These are phyloP conservation scores for Dugesia japonica DNA, from an alignment of 2,888 invertebrate species.

Conservation along the genomic window DNA sequence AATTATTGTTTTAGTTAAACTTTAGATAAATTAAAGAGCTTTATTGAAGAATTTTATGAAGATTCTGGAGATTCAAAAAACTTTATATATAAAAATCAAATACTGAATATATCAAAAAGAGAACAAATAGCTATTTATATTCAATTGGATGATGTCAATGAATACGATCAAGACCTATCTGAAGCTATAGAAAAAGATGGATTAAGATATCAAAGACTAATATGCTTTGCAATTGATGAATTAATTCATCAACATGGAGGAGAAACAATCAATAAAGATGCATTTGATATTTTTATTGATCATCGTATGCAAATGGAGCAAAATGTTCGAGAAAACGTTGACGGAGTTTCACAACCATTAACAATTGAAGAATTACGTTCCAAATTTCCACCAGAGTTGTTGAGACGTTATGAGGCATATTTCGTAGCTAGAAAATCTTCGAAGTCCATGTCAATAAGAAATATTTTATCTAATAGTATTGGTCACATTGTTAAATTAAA, in stretches of 20 bases:
- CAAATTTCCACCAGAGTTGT: conserved; percentile 75
- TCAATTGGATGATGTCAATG: conserved; percentile 67
- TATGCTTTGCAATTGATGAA: conserved; percentile 73
- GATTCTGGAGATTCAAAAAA: conserved; percentile 55
- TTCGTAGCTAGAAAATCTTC: conserved; percentile 64
- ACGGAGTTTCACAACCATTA: neutral
- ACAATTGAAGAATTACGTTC: conserved; percentile 52
- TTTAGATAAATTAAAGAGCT: conserved; percentile 52
- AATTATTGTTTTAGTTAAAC: too few relatives aligned
- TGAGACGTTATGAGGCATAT: conserved; percentile 82
- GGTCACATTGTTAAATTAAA: conserved; percentile 80
- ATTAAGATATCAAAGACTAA: conserved; percentile 65
- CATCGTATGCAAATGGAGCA: conserved; percentile 74
- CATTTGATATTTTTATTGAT: conserved; percentile 90
- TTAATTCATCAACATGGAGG: conserved; percentile 70
- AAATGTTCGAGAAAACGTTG: conserved; percentile 44
- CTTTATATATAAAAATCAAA: conserved; percentile 70
- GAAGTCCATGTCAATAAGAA: conserved; percentile 71
- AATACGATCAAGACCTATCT: conserved; percentile 55
- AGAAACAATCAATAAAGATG: conserved; percentile 59
- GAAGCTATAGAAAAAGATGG: conserved; percentile 62
- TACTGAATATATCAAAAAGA: conserved; percentile 64
- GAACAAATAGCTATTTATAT: conserved; percentile 66
- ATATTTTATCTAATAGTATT: conserved; percentile 70
- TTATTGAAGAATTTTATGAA: conserved; percentile 66